Evolutionary conservation across 1,140 invertebrate genomes (phyloP), one percentile per base, ranked within the genome.

Genomic region (Hycleus cichorii): DNA sequence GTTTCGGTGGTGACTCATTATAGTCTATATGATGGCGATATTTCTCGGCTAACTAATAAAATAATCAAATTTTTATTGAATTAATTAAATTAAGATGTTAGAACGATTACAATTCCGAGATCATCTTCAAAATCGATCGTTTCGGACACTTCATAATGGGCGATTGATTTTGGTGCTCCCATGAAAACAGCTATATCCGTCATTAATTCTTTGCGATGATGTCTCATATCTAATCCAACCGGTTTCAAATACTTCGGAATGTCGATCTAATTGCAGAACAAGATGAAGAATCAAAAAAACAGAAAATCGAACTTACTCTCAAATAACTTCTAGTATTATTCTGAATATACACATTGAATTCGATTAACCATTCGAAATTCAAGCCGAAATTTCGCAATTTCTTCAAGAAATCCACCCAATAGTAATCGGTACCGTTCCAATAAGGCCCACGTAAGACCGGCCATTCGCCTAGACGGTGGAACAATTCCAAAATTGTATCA

Each of bases 311-410:
- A 49, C 48, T 26, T 12, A 59, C 50, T 26, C 40, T 47, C 10
- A 59, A 46, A 48, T 53, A 47, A 44, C 48, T 59, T 8, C 25
- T 27, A 5, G 45, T 48, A 27, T 54, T 39, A 11, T 47, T 59
- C 7, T 32, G 32, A 1, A 18, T 32, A 11, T 48, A 48, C 3
- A 54, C 12, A n/a, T 39, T 51, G 32, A 59, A 48, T n/a, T 46
- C 50, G 1, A 53, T 12, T 32, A 59, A 59, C 45, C 50, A 53
- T 25, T 59, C 58, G 18, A 40, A 39, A 24, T 53, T 53, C 49
- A 60, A 49, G 11, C 89, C 89, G 12, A 74, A 69, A 45, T 77
- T 74, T 1, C 81, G 74, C 62, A 85, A 81, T 49, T 77, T 81
- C 59, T 82, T 85, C 49, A 87, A 78, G 2, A 77, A 77, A 45